Evolutionary conservation across 2,888 invertebrate species (phyloP).

Genomic region (Leucophenga maculata): DNA sequence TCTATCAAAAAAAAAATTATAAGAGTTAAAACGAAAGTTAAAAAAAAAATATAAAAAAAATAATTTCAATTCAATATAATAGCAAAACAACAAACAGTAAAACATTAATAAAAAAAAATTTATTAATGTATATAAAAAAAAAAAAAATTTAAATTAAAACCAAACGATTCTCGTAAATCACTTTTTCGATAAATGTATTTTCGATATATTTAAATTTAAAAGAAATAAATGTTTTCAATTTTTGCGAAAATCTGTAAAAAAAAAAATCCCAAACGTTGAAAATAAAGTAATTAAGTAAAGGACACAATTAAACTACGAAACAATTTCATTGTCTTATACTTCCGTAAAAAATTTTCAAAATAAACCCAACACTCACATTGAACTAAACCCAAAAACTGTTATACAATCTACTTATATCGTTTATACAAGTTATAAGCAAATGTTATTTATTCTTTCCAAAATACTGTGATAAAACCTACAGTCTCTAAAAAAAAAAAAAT

Average conservation of each 20-base stretch:
- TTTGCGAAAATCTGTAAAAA: slow-evolving; percentile 12
- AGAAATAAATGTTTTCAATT: slow-evolving; percentile 21
- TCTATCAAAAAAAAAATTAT: neutral
- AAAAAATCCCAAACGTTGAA: neutral
- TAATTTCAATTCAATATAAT: slow-evolving; percentile 13
- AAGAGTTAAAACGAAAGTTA: neutral
- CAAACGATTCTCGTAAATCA: slow-evolving; percentile 34
- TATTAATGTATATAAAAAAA: slow-evolving; percentile 21
- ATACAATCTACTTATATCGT: too few relatives aligned
- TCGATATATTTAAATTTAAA: slow-evolving; percentile 48
- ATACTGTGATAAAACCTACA: slow-evolving; percentile 60
- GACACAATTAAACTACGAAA: neutral
- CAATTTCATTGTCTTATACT: neutral
- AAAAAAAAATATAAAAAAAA: slow-evolving; percentile 18
- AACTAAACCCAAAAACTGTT: too few relatives aligned
- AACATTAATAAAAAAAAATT: slow-evolving; percentile 23
- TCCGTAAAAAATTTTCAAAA: neutral
- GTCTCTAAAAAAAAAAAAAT: slow-evolving; percentile 36
- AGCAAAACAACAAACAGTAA: too few relatives aligned
- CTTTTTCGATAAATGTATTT: slow-evolving; percentile 60
- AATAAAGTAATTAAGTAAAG: slow-evolving; percentile 1
- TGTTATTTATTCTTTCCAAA: slow-evolving; percentile 38
- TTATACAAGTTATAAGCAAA: too few relatives aligned
- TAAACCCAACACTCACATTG: neutral
- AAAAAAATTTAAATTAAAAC: slow-evolving; percentile 19